Base-by-base conservation (phyloP, 2,113 vertebrate species). In the Pandion haliaetus region DNA sequence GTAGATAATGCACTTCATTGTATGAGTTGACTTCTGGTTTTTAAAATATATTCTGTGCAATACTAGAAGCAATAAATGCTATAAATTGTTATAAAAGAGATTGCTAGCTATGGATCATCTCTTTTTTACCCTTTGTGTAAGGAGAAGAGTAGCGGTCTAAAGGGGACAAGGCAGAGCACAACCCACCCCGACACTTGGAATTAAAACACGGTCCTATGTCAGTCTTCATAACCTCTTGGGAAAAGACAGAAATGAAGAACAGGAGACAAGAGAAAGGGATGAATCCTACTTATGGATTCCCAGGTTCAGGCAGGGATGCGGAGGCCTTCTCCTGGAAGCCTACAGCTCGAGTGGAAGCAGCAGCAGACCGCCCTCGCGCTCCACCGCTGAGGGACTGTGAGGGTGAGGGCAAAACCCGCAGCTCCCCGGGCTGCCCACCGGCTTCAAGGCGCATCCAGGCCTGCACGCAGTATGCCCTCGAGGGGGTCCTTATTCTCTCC, bases 391-490 rank as follows among this genome's bases (percentile, higher is more conserved):
- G 25, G 55, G 88, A 23, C 7, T 0, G 0, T 18, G 32, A 40
- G 42, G 18, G 12, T 3, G 10, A 54, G 19, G 36, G 8, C 23
- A 86, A 25, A 45, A 34, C 12, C 5, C 2, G 1, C 31, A 42
- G 42, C 12, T 47, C 6, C 14, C 52, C 18, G 25, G 8, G 6
- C 8, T 71, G 34, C 17, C 26, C 10, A 7, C 9, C 7, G 14
- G n/a, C 61, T 54, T 42, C 44, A 42, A 38, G 17, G 21, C 24
- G 17, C 32, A 74, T 19, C 5, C 4, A 58, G 29, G 23, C 28
- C 9, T 12, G 10, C 8, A 7, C 0, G 0, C 12, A 23, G 10
- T 5, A 19, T 28, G 21, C 4, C 17, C 17, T 26, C n/a, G 8
- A n/a, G n/a, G 15, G 17, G 9, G 3, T 23, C 16, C 8, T 74